Percentiles rank a stretch among this genome's conserved stretches.
Conservation (phyloP, 2,888 invertebrate species). For the Sphecodes monilicornis region DNA sequence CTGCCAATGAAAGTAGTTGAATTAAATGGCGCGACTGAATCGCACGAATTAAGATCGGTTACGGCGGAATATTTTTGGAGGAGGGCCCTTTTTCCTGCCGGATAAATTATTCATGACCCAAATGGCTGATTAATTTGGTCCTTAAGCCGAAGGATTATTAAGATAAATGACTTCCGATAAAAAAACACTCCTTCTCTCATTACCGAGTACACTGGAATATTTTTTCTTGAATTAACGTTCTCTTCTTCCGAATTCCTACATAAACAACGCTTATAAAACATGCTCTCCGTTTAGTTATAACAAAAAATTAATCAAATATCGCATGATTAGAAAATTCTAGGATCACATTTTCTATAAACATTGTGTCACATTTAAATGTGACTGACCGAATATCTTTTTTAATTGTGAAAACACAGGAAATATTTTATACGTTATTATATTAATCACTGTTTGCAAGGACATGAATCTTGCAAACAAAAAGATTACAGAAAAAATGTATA, state of each 20-base stretch:
- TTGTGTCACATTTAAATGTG: no score
- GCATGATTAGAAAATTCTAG: neutral
- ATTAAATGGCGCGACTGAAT: conserved; percentile 66
- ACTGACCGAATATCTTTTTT: no score
- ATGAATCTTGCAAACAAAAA: no score
- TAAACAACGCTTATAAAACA: neutral
- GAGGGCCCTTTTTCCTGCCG: conserved; percentile 48
- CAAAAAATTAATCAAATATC: neutral
- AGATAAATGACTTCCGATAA: conserved; percentile 62
- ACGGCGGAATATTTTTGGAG: conserved; percentile 68
- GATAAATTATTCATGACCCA: conserved; percentile 72
- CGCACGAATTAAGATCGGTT: conserved; percentile 69
- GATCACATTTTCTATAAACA: neutral
- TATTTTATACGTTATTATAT: no score
- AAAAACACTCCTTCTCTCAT: conserved; percentile 36
- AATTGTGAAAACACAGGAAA: no score
- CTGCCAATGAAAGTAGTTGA: conserved; percentile 64
- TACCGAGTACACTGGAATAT: conserved; percentile 29
- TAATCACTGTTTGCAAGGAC: no score
- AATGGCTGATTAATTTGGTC: conserved; percentile 72
- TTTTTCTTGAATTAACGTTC: neutral
- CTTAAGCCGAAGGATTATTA: conserved; percentile 71
- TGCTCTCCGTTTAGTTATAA: neutral
- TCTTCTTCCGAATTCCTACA: neutral
- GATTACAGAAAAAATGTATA: no score